These are phyloP conservation scores for Dioctria linearis DNA, from an alignment of 2,888 invertebrate species.

Conservation along the genomic window DNA sequence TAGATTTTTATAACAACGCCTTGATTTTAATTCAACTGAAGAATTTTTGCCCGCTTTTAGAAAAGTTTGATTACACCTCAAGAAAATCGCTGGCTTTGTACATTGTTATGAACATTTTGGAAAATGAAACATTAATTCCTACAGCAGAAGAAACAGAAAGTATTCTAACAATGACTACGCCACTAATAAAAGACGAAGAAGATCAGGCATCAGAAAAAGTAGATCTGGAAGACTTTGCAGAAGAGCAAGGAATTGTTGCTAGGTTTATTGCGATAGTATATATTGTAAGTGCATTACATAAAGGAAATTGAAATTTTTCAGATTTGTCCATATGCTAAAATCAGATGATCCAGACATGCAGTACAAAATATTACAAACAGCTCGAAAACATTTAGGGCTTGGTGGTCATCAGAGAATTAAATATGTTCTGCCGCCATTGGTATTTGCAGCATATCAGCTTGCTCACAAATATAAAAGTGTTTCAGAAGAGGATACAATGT, in stretches of 20 bases:
- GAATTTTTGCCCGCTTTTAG: constrained; percentile 88
- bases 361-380: constrained; percentile 90
- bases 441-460: constrained; percentile 93
- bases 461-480: constrained; percentile 87
- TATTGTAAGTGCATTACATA: not conserved
- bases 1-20: constrained; percentile 95
- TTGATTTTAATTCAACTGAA: constrained; percentile 88
- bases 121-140: constrained; percentile 89
- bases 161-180: constrained; percentile 84
- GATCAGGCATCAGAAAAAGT: constrained; percentile 79
- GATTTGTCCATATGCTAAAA: constrained; percentile 87
- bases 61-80: constrained; percentile 90
- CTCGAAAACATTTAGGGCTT: constrained; percentile 90
- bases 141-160: constrained; percentile 90
- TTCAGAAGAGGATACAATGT: constrained; percentile 91
- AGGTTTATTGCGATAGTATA: constrained; percentile 71
- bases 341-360: constrained; percentile 88
- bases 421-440: constrained; percentile 92
- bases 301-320: constrained; percentile 62
- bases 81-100: constrained; percentile 89
- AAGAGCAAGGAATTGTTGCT: constrained; percentile 93
- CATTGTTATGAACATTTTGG: constrained; percentile 90
- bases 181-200: constrained; percentile 88
- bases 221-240: constrained; percentile 95
- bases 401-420: constrained; percentile 92